Evolutionary conservation across 2,113 vertebrate genomes (phyloP).

Genomic region (Paralichthys olivaceus): DNA sequence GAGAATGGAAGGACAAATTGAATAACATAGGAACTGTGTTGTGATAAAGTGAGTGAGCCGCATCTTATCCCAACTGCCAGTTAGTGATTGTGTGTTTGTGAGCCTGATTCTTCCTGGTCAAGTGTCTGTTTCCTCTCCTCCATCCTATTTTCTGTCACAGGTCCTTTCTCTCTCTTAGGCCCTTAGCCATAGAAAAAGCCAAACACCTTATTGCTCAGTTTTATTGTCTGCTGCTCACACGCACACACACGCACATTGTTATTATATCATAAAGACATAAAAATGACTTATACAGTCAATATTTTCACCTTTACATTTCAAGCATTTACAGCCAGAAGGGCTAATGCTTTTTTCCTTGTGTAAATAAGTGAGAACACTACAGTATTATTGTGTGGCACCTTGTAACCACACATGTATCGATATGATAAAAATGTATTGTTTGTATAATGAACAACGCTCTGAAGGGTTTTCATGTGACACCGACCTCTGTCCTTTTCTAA

Average conservation of each 20-base stretch:
- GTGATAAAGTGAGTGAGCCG: slow-evolving; percentile 23
- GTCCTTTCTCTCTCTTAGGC: slow-evolving; percentile 2
- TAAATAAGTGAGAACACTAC: slow-evolving; percentile 66
- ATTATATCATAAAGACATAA: slow-evolving; percentile 16
- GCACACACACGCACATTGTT: slow-evolving; percentile 8
- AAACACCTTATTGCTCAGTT: slow-evolving; percentile 33
- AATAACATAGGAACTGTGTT: slow-evolving; percentile 27
- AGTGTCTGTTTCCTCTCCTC: slow-evolving; percentile 43
- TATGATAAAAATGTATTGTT: slow-evolving; percentile 58
- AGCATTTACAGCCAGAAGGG: slow-evolving; percentile 54
- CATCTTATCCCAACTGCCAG: slow-evolving; percentile 44
- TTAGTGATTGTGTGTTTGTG: slow-evolving; percentile 8
- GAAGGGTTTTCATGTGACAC: slow-evolving; percentile 45
- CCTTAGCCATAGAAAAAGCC: slow-evolving; percentile 43
- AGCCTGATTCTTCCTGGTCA: slow-evolving; percentile 31
- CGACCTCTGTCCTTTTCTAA: slow-evolving; percentile 63
- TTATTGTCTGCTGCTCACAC: slow-evolving; percentile 30
- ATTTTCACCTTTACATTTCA: slow-evolving; percentile 43
- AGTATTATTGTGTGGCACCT: slow-evolving; percentile 60
- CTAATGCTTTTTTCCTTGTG: slow-evolving; percentile 56
- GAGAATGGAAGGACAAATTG: slow-evolving; percentile 8
- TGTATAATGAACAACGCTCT: slow-evolving; percentile 61
- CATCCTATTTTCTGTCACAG: slow-evolving; percentile 27
- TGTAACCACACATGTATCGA: slow-evolving; percentile 59
- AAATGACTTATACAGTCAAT: slow-evolving; percentile 21